Evolutionary conservation across 2,797 vertebrate species (phyloP).

Genomic region (Danio albolineatus): DNA sequence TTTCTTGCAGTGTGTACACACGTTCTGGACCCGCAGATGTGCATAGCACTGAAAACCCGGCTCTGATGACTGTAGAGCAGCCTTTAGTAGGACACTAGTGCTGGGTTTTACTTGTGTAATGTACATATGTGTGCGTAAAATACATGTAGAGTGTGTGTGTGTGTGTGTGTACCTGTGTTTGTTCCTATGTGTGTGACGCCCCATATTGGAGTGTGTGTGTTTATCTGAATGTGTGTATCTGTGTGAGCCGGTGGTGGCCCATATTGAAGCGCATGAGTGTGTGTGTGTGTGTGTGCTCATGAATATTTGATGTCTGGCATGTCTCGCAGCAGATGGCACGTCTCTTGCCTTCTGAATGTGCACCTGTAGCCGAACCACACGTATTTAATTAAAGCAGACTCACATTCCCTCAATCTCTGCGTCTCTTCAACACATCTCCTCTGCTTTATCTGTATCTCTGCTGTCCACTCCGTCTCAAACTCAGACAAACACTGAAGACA

Average conservation of each 20-base stretch:
- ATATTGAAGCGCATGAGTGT: constrained; percentile 20
- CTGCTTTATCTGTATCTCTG: not conserved
- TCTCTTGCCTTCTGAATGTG: constrained; percentile 61
- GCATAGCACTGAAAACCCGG: too few species aligned
- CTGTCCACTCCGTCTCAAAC: constrained; percentile 7
- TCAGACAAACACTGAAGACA: too few species aligned
- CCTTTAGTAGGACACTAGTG: too few species aligned
- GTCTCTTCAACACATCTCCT: constrained; percentile 34
- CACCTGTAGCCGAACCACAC: constrained; percentile 56
- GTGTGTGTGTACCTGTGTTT: too few species aligned
- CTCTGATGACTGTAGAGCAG: too few species aligned
- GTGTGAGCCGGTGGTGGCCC: constrained; percentile 1
- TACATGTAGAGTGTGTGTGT: too few species aligned
- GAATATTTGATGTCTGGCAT: constrained; percentile 63
- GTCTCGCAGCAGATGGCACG: constrained; percentile 62
- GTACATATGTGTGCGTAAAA: too few species aligned
- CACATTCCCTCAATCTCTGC: constrained; percentile 50
- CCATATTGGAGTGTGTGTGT: too few species aligned
- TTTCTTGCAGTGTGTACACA: too few species aligned
- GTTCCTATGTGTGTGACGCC: too few species aligned
- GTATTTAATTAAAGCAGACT: constrained; percentile 57
- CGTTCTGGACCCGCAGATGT: too few species aligned
- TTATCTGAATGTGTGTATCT: not conserved
- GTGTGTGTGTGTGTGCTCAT: constrained; percentile 40
- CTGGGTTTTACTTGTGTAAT: too few species aligned